phyloP scores from a whole-genome alignment of 2,888 invertebrate species.

The Thera obeliscata region DNA sequence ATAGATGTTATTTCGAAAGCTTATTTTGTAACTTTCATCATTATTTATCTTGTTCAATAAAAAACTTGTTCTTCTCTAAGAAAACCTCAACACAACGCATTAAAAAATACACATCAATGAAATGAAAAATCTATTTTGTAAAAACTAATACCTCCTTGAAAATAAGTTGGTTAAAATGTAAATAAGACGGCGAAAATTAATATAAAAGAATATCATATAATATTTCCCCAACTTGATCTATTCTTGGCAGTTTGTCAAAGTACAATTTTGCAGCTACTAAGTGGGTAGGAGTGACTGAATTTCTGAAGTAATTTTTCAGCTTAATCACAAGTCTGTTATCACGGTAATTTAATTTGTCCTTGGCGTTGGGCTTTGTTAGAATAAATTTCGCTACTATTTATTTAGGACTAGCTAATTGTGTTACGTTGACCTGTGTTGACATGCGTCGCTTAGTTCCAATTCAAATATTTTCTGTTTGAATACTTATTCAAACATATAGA shows the following conservation, averaged over 20 bases:
- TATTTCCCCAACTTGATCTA: slow-evolving; percentile 15
- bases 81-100: too few species aligned
- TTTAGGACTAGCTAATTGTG: slow-evolving; percentile 38
- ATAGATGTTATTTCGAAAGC: too few species aligned
- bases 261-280: slow-evolving; percentile 46
- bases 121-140: too few species aligned
- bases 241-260: slow-evolving; percentile 52
- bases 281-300: slow-evolving; percentile 50
- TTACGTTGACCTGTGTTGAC: slow-evolving; percentile 23
- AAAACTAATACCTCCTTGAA: background rate
- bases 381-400: slow-evolving; percentile 25
- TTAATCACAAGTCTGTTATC: slow-evolving; percentile 44
- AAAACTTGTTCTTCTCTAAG: too few species aligned
- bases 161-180: background rate
- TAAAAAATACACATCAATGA: too few species aligned
- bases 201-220: background rate
- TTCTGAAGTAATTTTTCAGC: slow-evolving; percentile 52
- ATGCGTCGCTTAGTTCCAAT: background rate
- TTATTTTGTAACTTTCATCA: too few species aligned
- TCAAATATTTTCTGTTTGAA: background rate
- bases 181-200: background rate
- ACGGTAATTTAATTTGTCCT: slow-evolving; percentile 36
- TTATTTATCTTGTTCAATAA: too few species aligned
- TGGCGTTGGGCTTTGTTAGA: slow-evolving; percentile 13
- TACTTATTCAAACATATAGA: too few species aligned